Conservation (phyloP, 2,113 vertebrate genomes). For the Megaceryle maxima region DNA sequence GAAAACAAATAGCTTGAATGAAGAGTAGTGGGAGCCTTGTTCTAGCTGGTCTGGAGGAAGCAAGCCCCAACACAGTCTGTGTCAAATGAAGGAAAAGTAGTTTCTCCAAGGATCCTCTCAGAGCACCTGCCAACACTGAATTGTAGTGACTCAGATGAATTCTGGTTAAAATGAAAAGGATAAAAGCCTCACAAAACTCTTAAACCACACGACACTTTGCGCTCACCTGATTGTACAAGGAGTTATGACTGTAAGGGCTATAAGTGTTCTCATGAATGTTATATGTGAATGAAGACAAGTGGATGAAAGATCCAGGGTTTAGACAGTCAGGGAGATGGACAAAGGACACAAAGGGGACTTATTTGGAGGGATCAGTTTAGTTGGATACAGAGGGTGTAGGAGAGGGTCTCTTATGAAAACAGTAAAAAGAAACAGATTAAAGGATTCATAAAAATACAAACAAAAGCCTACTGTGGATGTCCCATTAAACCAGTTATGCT, state of each 20-base stretch:
- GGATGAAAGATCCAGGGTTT: constrained; percentile 63
- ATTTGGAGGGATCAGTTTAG: constrained; percentile 50
- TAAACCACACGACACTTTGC: background rate
- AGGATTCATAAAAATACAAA: background rate
- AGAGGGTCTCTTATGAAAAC: constrained; percentile 52
- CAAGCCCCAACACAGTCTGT: rapidly evolving
- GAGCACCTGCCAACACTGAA: background rate
- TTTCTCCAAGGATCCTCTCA: background rate
- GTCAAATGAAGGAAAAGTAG: background rate
- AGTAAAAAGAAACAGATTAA: constrained; percentile 15
- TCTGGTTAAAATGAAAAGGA: background rate
- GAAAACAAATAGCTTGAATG: background rate
- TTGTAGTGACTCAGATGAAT: background rate
- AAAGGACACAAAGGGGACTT: constrained; percentile 40
- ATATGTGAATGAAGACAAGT: constrained; percentile 46
- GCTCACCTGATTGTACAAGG: constrained; percentile 65
- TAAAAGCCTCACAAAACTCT: background rate
- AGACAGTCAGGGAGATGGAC: constrained; percentile 33
- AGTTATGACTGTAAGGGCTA: constrained; percentile 34
- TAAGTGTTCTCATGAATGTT: constrained; percentile 30
- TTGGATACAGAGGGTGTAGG: constrained; percentile 51
- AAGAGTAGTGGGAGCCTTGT: background rate
- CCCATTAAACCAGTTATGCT: background rate
- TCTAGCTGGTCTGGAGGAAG: background rate
- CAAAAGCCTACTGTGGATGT: background rate